phyloP scores from a whole-genome alignment of 2,797 vertebrate genomes.

The Falco berigora region DNA sequence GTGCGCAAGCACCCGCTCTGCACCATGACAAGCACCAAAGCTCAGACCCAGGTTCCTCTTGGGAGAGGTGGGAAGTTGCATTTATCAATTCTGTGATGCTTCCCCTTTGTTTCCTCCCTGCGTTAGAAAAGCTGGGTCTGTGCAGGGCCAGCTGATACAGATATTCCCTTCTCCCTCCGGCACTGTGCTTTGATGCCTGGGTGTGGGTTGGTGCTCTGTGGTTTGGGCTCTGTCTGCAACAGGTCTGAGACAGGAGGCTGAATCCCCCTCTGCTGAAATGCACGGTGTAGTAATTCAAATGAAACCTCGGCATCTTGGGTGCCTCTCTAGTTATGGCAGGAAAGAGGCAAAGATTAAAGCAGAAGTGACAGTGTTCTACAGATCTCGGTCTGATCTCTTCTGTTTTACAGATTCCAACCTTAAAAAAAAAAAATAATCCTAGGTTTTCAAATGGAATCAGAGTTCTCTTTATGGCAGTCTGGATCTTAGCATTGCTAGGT shows the following conservation, averaged over 20 bases:
- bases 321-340: neutral
- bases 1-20: neutral
- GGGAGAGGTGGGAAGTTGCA: neutral
- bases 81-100: neutral
- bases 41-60: neutral
- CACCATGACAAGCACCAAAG: neutral
- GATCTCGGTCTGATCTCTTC: neutral
- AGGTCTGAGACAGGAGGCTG: neutral
- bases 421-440: fast-evolving
- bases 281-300: no score
- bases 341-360: neutral
- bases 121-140: neutral
- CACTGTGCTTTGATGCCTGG: neutral
- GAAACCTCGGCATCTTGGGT: neutral
- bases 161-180: neutral
- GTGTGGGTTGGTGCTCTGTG: neutral
- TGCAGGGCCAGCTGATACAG: no score
- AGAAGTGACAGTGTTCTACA: neutral
- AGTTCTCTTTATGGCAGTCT: neutral
- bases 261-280: neutral
- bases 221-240: neutral
- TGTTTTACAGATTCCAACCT: neutral
- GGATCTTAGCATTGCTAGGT: neutral
- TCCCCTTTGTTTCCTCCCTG: neutral
- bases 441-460: neutral